Base-by-base conservation (phyloP, 2,888 invertebrate species). In the Sesamia inferens region DNA sequence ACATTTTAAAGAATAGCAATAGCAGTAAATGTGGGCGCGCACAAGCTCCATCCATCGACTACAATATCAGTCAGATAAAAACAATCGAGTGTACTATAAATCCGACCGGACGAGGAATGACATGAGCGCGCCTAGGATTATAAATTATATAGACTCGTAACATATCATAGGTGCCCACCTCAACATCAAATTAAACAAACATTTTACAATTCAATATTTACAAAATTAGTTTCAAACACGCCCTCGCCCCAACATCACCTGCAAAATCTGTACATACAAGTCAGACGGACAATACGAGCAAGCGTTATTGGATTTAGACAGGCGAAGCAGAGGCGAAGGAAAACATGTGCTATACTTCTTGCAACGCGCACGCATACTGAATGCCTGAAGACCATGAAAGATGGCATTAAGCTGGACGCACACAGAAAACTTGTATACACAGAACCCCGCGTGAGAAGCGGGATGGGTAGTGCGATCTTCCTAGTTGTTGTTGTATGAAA, bases 301-400 rank as follows among this genome's bases (percentile, higher is more conserved):
- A 82, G 81, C 85, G 54, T 81, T 81, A 86, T 86, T 85, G 74
- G 71, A 81, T 83, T 83, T 89, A 79, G 79, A 85, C 86, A 89
- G 89, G 80, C 82, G 83, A 89, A 88, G 88, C 86, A 78, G 74
- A 87, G 86, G 85, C 81, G 74, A 81, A 87, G 79, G 81, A 77
- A 79, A 75, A 83, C 77, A 58, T 67, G 11, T 84, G 75, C 61
- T 67, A 78, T 73, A 87, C 57, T 73, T 76, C 68, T 74, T 70
- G 65, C 79, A 81, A 80, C 74, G 69, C 76, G 67, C 66, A 63
- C 54, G 42, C 24, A 22, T 16, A 3, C 31, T 63, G 31, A 55
- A 55, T 14, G 31, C 16, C 22, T 51, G 55, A 57, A 19, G n/a
- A 10, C 31, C 19, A 48, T 31, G 51, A 24, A 51, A 31, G 0